A percentile compares a stretch with the other conserved stretches of the same genome.
Conservation (phyloP, 2,888 invertebrate species). For the Dryomyza anilis region DNA sequence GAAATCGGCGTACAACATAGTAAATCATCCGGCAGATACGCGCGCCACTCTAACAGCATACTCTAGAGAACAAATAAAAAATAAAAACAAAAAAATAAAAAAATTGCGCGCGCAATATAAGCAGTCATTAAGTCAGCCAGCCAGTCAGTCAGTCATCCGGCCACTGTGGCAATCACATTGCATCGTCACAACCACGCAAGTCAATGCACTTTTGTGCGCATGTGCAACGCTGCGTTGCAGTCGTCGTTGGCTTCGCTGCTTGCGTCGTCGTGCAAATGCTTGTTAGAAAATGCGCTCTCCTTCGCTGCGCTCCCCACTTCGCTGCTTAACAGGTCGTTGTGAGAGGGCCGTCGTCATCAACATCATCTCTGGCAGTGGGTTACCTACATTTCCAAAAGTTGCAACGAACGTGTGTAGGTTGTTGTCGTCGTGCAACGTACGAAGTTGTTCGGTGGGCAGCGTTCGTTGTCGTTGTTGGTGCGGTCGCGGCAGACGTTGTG, state of each 20-base stretch:
- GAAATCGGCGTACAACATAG: no score
- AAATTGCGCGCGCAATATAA: no score
- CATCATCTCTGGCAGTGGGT: constrained; percentile 19
- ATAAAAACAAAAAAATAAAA: no score
- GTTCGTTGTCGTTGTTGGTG: neutral
- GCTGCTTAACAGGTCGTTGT: no score
- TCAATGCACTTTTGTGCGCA: constrained; percentile 32
- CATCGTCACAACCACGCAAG: constrained; percentile 23
- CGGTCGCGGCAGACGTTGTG: neutral
- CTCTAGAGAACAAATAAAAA: no score
- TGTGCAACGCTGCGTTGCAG: neutral
- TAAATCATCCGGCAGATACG: no score
- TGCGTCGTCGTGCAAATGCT: neutral
- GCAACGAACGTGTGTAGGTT: neutral
- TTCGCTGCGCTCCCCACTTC: neutral
- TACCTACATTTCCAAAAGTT: constrained; percentile 28
- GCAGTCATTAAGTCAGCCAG: constrained; percentile 51
- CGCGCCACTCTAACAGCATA: no score
- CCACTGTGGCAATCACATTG: constrained; percentile 50
- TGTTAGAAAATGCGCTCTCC: neutral
- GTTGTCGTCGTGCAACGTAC: neutral
- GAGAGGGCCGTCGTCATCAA: neutral
- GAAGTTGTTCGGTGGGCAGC: neutral
- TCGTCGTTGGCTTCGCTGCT: neutral
- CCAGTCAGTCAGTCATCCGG: constrained; percentile 56